These are phyloP conservation scores for Chymomyza fuscimana DNA, from an alignment of 2,888 invertebrate species.

Conservation along the genomic window DNA sequence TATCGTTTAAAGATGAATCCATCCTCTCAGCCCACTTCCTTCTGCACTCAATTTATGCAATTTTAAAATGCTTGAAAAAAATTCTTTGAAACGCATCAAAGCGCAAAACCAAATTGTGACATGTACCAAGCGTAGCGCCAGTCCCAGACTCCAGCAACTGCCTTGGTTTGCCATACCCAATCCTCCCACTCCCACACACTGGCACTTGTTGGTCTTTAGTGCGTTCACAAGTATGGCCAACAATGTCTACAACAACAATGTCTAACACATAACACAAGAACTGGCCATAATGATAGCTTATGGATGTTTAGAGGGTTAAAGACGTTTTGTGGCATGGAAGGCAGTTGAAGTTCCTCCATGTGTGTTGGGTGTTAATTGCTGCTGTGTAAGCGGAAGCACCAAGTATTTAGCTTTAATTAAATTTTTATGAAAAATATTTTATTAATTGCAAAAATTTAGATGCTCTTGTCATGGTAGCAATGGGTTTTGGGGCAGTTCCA, in stretches of 20 bases:
- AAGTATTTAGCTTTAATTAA: slow-evolving; percentile 7
- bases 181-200: not conserved
- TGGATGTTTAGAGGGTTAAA: not conserved
- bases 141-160: not conserved
- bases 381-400: not conserved
- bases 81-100: slow-evolving; percentile 54
- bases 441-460: slow-evolving; percentile 4
- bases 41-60: not conserved
- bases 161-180: not conserved
- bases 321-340: not conserved
- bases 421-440: slow-evolving; percentile 5
- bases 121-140: slow-evolving; percentile 39
- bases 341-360: not conserved
- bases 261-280: not conserved
- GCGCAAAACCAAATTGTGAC: slow-evolving; percentile 59
- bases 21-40: not conserved
- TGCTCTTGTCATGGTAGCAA: not conserved
- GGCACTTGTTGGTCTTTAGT: not conserved
- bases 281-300: not conserved
- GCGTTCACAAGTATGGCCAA: not conserved
- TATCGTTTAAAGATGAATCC: not conserved
- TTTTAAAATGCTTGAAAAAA: slow-evolving; percentile 2
- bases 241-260: not conserved
- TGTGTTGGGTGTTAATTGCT: slow-evolving; percentile 6
- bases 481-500: not conserved